Percentiles rank a stretch among this genome's conserved stretches.
Evolutionary conservation across 2,797 vertebrate genomes (phyloP).

Genomic region (Gadopsis bispinosus): DNA sequence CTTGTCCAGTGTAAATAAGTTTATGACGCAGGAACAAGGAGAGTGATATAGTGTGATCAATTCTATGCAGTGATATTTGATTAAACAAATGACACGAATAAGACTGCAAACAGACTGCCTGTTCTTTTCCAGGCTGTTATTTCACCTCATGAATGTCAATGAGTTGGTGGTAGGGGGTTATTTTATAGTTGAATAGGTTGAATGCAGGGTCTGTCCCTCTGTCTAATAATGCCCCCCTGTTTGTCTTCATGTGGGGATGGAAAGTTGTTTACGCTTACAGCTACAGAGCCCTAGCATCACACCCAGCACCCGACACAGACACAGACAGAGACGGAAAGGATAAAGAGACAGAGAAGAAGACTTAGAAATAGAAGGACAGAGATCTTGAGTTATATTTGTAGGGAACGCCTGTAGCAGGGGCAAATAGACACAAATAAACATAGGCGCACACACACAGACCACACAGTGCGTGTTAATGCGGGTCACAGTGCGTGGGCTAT

Average conservation of each 20-base stretch:
- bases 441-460: constrained; percentile 12
- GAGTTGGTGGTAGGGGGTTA: constrained; percentile 57
- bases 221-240: constrained; percentile 66
- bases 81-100: constrained; percentile 73
- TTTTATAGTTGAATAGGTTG: constrained; percentile 67
- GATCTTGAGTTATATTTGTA: constrained; percentile 56
- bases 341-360: constrained; percentile 32
- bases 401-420: constrained; percentile 49
- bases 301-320: constrained; percentile 44
- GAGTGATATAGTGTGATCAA: constrained; percentile 51
- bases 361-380: constrained; percentile 36
- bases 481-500: constrained; percentile 50
- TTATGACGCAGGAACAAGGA: background rate
- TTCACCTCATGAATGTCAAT: constrained; percentile 75
- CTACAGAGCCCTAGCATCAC: constrained; percentile 47
- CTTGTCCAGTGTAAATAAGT: constrained; percentile 22
- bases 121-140: constrained; percentile 47
- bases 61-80: constrained; percentile 59
- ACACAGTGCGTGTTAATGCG: constrained; percentile 33
- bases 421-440: constrained; percentile 47
- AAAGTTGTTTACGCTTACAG: constrained; percentile 74
- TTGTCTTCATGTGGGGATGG: constrained; percentile 67
- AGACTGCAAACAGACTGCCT: constrained; percentile 57
- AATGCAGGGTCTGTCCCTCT: constrained; percentile 61
- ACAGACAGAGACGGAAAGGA: constrained; percentile 18